These are phyloP conservation scores for Synchiropus splendidus DNA, from an alignment of 2,113 vertebrate species.

Conservation along the genomic window DNA sequence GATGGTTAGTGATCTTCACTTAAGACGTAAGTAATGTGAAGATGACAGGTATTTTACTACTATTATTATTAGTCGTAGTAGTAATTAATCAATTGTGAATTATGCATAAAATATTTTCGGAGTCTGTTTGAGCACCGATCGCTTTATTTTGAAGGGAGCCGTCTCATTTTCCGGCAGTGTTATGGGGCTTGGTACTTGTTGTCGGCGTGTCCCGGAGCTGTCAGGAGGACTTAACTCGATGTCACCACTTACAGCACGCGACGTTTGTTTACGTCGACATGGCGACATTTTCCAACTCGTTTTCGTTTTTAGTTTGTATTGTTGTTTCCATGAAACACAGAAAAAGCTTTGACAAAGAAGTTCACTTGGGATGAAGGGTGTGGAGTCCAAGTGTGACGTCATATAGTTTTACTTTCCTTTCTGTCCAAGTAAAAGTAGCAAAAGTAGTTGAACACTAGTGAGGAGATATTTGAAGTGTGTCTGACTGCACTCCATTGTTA, in stretches of 20 bases:
- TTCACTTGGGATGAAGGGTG: slow-evolving; percentile 36
- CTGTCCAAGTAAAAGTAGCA: too few species aligned
- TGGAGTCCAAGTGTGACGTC: slow-evolving; percentile 53
- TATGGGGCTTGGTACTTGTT: neutral
- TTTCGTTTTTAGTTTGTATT: too few species aligned
- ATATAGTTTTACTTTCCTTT: slow-evolving; percentile 12
- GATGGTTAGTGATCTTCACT: too few species aligned
- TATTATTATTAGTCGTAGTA: too few species aligned
- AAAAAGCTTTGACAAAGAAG: slow-evolving; percentile 17
- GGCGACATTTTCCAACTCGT: neutral
- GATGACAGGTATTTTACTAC: too few species aligned
- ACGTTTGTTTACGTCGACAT: neutral
- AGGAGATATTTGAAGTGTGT: too few species aligned
- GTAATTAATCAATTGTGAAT: too few species aligned
- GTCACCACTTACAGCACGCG: neutral
- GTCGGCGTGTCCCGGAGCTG: slow-evolving; percentile 3
- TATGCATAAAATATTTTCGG: too few species aligned
- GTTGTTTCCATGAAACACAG: neutral
- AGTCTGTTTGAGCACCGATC: too few species aligned
- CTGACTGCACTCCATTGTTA: too few species aligned
- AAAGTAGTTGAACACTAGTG: too few species aligned
- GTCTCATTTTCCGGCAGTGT: neutral
- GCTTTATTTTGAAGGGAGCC: slow-evolving; percentile 24
- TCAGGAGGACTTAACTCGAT: slow-evolving; percentile 29
- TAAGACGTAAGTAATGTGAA: too few species aligned